Evolutionary conservation across 2,113 vertebrate species (phyloP).

Genomic region (Nothocercus julius): DNA sequence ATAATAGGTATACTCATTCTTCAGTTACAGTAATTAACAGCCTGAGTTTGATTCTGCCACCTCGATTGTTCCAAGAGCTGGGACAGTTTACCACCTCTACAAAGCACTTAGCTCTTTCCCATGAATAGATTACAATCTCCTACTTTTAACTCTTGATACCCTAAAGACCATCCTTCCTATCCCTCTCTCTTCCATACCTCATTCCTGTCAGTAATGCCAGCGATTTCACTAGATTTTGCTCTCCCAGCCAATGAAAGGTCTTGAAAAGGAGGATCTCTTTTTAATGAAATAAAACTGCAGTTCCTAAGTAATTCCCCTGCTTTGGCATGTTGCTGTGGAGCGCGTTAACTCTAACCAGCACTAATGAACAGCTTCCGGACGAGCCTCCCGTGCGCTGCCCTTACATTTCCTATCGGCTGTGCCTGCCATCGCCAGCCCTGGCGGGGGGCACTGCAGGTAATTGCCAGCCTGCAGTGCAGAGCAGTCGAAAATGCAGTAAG

Average conservation of each 20-base stretch:
- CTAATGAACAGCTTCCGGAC: neutral
- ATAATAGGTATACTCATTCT: slow-evolving; percentile 52
- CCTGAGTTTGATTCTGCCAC: slow-evolving; percentile 53
- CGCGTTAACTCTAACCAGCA: neutral
- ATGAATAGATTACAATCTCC: neutral
- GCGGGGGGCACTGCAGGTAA: neutral
- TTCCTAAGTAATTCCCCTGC: neutral
- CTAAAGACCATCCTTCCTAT: neutral
- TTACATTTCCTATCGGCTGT: neutral
- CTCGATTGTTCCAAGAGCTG: neutral
- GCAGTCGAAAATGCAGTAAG: neutral
- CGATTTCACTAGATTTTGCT: neutral
- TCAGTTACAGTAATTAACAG: slow-evolving; percentile 60
- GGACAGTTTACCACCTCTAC: neutral
- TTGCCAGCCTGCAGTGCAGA: neutral
- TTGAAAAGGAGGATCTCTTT: neutral
- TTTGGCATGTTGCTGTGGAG: neutral
- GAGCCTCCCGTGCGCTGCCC: neutral
- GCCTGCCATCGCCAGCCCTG: neutral
- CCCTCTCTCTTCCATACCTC: neutral
- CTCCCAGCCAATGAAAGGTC: neutral
- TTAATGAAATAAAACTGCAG: rapidly evolving
- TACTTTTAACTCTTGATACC: neutral
- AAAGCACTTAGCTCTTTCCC: slow-evolving; percentile 23
- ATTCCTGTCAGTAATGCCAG: neutral